Conservation (phyloP, 2,113 vertebrate species). For the Diphyllodes magnificus region DNA sequence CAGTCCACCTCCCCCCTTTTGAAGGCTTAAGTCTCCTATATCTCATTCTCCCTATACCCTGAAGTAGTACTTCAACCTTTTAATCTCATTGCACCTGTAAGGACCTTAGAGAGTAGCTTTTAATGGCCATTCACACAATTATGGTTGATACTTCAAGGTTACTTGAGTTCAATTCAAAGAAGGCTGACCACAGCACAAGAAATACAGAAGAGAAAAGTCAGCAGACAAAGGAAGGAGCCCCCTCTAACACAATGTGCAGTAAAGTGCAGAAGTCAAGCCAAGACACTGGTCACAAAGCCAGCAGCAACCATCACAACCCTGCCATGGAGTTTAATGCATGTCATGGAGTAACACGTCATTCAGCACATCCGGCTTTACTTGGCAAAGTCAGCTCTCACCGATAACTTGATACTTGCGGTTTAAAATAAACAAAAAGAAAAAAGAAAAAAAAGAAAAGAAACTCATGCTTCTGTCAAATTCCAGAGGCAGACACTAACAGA, state of each 20-base stretch:
- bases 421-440: not conserved
- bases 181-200: not conserved
- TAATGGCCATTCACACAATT: not conserved
- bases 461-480: not conserved
- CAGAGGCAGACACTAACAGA: not conserved
- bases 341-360: not conserved
- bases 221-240: not conserved
- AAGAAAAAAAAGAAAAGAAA: not conserved
- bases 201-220: not conserved
- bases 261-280: not conserved
- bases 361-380: not conserved
- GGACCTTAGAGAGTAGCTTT: not conserved
- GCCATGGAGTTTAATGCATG: not conserved
- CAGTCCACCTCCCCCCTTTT: not conserved
- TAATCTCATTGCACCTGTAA: not conserved
- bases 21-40: not conserved
- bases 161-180: not conserved
- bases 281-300: not conserved
- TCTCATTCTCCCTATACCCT: not conserved
- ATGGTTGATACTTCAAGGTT: not conserved
- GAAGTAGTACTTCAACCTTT: not conserved
- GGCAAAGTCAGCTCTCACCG: not conserved
- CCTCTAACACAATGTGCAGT: not conserved
- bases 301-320: not conserved
- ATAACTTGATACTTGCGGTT: not conserved